Base-by-base conservation (phyloP, 2,113 vertebrate species). In the Lichenostomus cassidix region DNA sequence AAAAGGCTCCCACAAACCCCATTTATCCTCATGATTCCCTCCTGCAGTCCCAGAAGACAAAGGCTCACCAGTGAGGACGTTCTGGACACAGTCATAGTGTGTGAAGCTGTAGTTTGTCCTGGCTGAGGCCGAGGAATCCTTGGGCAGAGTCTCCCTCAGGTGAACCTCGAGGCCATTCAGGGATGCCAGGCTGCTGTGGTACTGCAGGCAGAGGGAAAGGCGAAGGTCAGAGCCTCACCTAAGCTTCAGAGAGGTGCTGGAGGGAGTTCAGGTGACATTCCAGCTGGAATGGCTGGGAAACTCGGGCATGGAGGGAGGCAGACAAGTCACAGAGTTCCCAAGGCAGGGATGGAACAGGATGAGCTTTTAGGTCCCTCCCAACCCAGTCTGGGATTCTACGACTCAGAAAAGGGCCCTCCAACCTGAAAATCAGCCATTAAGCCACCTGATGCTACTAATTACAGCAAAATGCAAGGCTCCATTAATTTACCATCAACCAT, bases 111-210 rank as follows among this genome's bases (percentile, higher is more conserved):
- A 99, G 20, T 96, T 94, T 16, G 96, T 96, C 31, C 93, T 96
- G 46, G 90, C 10, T 5, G 93, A 67, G 20, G 96, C 67, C 0
- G 91, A 76, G 35, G 77, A 73, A 2, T 94, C 98, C 4, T 90
- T 91, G 33, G 97, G 94, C 41, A 98, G 83, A 1, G 98, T 97
- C 91, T 98, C 98, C 91, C 98, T 98, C 95, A 99, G 98, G 91
- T 99, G 99, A 63, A 99, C 99, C 95, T 99, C 99, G 8, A 99
- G 98, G 65, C 99, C 99, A 0, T 99, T 99, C 5, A 99, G 98
- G 24, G 99, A 99, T 1, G 99, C 99, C 98, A 99, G 96, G 94
- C 99, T 99, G 97, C 99, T 98, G 97, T 99, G 98, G 95, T 99
- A 99, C 99, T 99, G 97, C 59, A 52, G 53, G 12, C 2, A 44